phyloP scores from a whole-genome alignment of 2,797 vertebrate species.

The Danio kyathit region DNA sequence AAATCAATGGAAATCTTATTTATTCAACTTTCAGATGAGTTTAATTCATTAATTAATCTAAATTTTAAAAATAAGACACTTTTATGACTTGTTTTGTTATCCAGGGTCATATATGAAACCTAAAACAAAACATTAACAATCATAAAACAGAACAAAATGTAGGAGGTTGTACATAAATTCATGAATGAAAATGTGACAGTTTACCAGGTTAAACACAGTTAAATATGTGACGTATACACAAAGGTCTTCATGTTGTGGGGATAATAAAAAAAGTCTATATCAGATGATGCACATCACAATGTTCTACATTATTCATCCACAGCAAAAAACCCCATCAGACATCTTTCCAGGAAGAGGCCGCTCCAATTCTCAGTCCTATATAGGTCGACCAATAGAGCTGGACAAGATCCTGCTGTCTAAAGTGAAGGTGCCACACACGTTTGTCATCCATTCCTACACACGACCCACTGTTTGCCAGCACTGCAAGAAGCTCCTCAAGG shows the following conservation, averaged over 20 bases:
- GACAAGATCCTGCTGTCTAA: conserved; percentile 95
- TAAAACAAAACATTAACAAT: background rate
- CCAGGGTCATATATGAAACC: background rate
- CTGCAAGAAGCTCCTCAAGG: conserved; percentile 98
- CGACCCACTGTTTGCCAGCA: conserved; percentile 95
- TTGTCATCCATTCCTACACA: conserved; percentile 96
- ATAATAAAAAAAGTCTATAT: background rate
- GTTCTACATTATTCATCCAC: conserved; percentile 44
- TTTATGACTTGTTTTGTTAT: no score
- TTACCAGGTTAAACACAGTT: background rate
- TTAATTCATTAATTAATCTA: no score
- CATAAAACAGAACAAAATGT: background rate
- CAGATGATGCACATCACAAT: background rate
- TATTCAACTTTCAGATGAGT: no score
- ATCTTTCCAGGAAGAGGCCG: conserved; percentile 89
- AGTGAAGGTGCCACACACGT: conserved; percentile 97
- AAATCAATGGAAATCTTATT: no score
- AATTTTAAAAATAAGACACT: no score
- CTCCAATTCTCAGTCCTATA: conserved; percentile 91
- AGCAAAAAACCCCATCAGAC: conserved; percentile 90
- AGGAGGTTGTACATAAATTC: background rate
- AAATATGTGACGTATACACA: background rate
- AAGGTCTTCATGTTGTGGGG: background rate
- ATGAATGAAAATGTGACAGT: background rate
- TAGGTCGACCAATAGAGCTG: conserved; percentile 92